Evolutionary conservation across 1,140 invertebrate genomes (phyloP), one percentile per base, ranked within the genome.

Genomic region (Drosophila murphyi): DNA sequence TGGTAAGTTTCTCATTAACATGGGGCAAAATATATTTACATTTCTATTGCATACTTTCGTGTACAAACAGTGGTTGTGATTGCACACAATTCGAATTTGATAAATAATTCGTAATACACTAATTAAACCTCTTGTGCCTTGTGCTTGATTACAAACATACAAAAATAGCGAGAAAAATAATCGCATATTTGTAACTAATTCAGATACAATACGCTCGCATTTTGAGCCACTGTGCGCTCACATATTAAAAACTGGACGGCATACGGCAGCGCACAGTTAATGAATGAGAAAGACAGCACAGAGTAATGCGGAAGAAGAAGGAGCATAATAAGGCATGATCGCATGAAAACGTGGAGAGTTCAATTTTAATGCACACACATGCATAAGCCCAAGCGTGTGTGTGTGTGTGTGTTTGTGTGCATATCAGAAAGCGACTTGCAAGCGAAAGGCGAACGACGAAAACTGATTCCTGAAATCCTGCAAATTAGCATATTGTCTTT

Each of bases 201-300:
- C 20, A 20, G 20, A 20, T 20, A 29, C 10, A 7, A 5, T 37
- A 28, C 34, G 61, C 39, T 62, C 31, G 37, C 7, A 34, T 34
- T 45, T 63, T 54, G 39, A 12, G 20, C 41, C 68, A 71, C 68
- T 47, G 68, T 71, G 41, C 51, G 34, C 12, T 69, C 12, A 8
- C 35, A 51, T 60, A 68, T 60, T 69, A 37, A 51, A 43, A 69
- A 54, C 54, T 50, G 37, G n/a, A 43, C 20, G 12, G 20, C 20
- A 10, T 47, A 28, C 59, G 34, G 54, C 47, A 32, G 35, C n/a
- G 20, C 10, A 28, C 32, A 47, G 35, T 54, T 55, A 70, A 70
- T 63, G 59, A 62, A 4, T 39, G 8, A 29, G 37, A 5, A 37
- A 57, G 5, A 37, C 39, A 12, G 20, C 47, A 41, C 0, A 20